Evolutionary conservation across 2,113 vertebrate genomes (phyloP).

Genomic region (Eudyptes chrysolophus): DNA sequence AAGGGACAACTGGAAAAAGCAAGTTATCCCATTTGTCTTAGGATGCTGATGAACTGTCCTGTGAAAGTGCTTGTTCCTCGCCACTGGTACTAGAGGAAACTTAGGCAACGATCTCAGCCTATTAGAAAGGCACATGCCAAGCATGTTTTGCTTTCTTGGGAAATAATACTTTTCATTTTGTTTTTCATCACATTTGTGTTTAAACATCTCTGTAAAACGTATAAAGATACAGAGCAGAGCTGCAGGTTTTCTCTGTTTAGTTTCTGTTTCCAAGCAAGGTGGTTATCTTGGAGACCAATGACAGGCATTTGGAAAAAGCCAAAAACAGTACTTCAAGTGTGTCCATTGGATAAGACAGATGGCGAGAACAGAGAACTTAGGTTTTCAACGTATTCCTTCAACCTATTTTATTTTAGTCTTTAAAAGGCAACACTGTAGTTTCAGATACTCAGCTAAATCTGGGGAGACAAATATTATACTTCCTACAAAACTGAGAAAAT

Average conservation of each 20-base stretch:
- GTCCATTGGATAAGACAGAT: neutral
- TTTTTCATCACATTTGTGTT: neutral
- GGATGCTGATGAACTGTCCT: neutral
- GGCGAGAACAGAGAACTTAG: neutral
- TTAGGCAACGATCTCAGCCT: neutral
- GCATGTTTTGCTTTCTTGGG: neutral
- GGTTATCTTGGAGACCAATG: neutral
- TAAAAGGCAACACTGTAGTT: neutral
- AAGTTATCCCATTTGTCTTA: neutral
- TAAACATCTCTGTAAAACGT: neutral
- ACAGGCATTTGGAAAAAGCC: neutral
- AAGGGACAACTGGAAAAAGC: neutral
- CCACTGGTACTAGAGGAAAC: neutral
- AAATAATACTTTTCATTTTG: neutral
- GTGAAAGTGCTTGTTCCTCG: neutral
- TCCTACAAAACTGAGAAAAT: neutral
- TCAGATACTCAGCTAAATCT: neutral
- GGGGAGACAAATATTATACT: neutral
- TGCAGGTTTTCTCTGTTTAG: neutral
- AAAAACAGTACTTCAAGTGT: neutral
- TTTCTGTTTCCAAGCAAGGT: neutral
- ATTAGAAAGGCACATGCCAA: neutral
- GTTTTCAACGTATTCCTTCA: neutral
- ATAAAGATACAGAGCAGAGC: neutral
- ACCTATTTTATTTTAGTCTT: neutral